Evolutionary conservation across 2,888 invertebrate species (phyloP), one percentile per base, ranked within the genome.

Genomic region (Gnatocerus cornutus): DNA sequence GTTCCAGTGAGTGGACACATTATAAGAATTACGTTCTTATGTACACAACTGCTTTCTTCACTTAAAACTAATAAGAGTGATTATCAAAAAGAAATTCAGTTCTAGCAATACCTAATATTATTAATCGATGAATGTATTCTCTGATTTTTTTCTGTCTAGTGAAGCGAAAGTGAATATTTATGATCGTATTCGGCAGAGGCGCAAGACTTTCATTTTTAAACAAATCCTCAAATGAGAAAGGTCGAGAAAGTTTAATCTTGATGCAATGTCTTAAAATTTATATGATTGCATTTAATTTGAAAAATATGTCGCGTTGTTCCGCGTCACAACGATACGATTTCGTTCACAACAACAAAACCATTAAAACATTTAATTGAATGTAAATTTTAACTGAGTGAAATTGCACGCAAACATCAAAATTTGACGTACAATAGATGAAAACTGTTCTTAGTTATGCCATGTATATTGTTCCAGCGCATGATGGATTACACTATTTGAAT

Each of bases 131-230:
- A n/a, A 59, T 46, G 21, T 30, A 12, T 46, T 46, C 4, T 64
- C 33, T 14, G 21, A 29, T 0, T 27, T 53, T 21, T 64, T 63
- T 63, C 33, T 50, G 8, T 12, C 8, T n/a, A 56, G 33, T 45
- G n/a, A 27, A 53, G 30, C 53, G 61, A 68, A 68, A 63, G 58
- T 61, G 39, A 48, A 16, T 53, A 67, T 62, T 62, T 62, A 39
- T 37, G 59, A 30, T 30, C 30, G 50, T 43, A 39, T 67, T 68
- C 8, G 41, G 33, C 7, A 27, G 39, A 52, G 52, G 13, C 21
- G 27, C 33, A 21, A 21, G 9, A 69, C 69, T 69, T 69, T 69
- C 69, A 65, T 65, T 69, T 65, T 69, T 65, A 13, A 21, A 12
- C 5, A 9, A 2, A 37, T 12, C 13, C 41, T 46, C 16, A 13